phyloP scores from a whole-genome alignment of 2,113 vertebrate species.

The Muscicapa adusta region DNA sequence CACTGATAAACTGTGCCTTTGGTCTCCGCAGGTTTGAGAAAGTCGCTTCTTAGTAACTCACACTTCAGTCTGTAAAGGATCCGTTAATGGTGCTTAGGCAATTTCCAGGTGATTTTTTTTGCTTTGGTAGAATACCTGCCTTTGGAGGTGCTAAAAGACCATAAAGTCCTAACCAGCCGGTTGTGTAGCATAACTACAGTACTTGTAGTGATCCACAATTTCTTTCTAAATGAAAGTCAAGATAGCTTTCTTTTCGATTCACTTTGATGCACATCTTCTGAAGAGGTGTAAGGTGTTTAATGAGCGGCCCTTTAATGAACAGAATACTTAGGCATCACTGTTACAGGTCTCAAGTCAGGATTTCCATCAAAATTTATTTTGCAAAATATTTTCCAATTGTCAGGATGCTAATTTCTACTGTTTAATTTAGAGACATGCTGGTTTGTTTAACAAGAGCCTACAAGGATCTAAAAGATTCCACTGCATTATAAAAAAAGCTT shows the following conservation, averaged over 20 bases:
- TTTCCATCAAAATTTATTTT: neutral
- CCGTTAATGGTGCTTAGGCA: conserved; percentile 54
- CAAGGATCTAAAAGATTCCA: conserved; percentile 67
- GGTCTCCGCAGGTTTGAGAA: conserved; percentile 25
- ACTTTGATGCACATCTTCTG: conserved; percentile 48
- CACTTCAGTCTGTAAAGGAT: conserved; percentile 24
- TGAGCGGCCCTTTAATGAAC: neutral
- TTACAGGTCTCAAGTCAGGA: conserved; percentile 21
- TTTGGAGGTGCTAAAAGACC: conserved; percentile 75
- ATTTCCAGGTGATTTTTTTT: conserved; percentile 25
- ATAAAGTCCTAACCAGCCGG: conserved; percentile 59
- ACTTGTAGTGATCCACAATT: conserved; percentile 52
- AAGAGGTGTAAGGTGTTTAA: neutral
- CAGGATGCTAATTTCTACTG: conserved; percentile 62
- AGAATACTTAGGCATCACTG: neutral
- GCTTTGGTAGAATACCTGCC: conserved; percentile 63
- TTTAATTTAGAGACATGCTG: conserved; percentile 65
- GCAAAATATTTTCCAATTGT: conserved; percentile 40
- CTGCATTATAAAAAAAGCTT: conserved; percentile 70
- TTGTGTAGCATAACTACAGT: conserved; percentile 69
- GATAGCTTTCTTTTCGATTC: conserved; percentile 40
- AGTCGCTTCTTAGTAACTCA: conserved; percentile 23
- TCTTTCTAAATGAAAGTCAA: conserved; percentile 55
- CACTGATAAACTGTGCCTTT: conserved; percentile 49
- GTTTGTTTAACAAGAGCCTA: conserved; percentile 65